Evolutionary conservation across 2,888 invertebrate genomes (phyloP).

Genomic region (Drosophila ustulata): DNA sequence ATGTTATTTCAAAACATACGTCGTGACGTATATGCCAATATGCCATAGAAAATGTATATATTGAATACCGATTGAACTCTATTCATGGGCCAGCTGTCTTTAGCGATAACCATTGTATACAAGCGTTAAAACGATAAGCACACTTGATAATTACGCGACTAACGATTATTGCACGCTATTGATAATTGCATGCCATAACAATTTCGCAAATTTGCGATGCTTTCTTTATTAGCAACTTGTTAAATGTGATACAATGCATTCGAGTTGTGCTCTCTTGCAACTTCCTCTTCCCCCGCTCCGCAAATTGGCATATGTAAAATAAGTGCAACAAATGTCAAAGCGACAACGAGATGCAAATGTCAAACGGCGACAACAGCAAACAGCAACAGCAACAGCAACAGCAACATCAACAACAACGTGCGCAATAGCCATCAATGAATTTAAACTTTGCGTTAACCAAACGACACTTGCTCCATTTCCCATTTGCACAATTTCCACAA

Average conservation of each 20-base stretch:
- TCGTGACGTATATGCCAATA: background rate
- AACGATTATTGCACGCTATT: constrained; percentile 13
- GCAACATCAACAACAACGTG: constrained; percentile 1
- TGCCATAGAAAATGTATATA: no score
- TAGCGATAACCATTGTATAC: background rate
- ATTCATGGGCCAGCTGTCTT: background rate
- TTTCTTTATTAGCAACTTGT: constrained; percentile 19
- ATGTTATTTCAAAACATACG: background rate
- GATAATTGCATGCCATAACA: constrained; percentile 18
- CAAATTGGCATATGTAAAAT: background rate
- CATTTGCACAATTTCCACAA: constrained; percentile 31
- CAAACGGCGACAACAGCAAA: constrained; percentile 18
- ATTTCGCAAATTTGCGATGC: background rate
- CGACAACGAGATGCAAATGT: constrained; percentile 11
- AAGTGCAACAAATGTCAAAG: constrained; percentile 3
- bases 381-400: constrained; percentile 23
- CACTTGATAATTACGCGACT: constrained; percentile 9
- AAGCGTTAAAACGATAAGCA: background rate
- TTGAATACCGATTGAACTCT: background rate
- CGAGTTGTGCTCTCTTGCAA: no score
- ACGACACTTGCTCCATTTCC: constrained; percentile 64
- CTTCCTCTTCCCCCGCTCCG: background rate
- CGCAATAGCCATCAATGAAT: constrained; percentile 48
- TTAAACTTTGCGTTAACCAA: constrained; percentile 41
- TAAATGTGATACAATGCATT: background rate